phyloP scores from a whole-genome alignment of 2,888 invertebrate species.

The Protodeltote pygarga region DNA sequence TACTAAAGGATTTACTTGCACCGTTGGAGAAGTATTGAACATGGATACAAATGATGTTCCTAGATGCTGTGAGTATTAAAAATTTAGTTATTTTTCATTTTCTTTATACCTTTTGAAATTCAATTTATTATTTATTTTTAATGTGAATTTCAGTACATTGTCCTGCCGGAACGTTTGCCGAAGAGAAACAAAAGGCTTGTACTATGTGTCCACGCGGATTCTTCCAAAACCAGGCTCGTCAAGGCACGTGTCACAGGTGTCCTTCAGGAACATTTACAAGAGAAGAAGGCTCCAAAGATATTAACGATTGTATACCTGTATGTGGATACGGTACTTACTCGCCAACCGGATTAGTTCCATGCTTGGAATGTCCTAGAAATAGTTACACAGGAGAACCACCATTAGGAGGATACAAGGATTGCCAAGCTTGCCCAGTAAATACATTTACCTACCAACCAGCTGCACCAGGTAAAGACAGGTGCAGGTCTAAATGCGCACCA shows the following conservation, averaged over 20 bases:
- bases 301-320: constrained; percentile 95
- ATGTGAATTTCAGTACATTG: constrained; percentile 92
- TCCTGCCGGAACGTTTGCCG: constrained; percentile 97
- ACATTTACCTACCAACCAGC: constrained; percentile 97
- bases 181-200: constrained; percentile 96
- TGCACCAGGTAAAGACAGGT: constrained; percentile 93
- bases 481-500: constrained; percentile 95
- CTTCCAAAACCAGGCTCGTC: constrained; percentile 97
- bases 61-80: constrained; percentile 92
- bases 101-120: constrained; percentile 1
- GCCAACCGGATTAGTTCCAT: constrained; percentile 96
- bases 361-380: constrained; percentile 97
- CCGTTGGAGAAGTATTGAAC: constrained; percentile 96
- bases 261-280: constrained; percentile 97
- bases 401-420: constrained; percentile 96
- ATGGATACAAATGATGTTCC: constrained; percentile 97
- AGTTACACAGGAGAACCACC: constrained; percentile 96
- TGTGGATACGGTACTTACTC: constrained; percentile 99
- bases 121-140: neutral
- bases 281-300: constrained; percentile 95
- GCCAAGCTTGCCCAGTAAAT: constrained; percentile 96
- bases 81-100: neutral
- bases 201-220: constrained; percentile 96
- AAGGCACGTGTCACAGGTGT: constrained; percentile 96
- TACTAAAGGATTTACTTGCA: constrained; percentile 96